phyloP scores from a whole-genome alignment of 2,113 vertebrate species.

The Petaurus breviceps region DNA sequence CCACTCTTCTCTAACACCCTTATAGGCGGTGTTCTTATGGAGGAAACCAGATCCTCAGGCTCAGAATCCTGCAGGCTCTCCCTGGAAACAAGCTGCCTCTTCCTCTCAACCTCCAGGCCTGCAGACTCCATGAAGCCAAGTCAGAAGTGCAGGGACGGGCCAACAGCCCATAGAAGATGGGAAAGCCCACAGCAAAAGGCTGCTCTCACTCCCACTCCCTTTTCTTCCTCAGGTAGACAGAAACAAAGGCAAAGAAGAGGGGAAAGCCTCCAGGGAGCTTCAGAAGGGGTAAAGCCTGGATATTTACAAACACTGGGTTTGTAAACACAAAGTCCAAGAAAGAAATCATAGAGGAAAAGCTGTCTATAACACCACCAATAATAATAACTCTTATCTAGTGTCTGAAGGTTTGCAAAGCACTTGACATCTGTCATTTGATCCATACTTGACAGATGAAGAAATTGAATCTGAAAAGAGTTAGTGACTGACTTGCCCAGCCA shows the following conservation, averaged over 20 bases:
- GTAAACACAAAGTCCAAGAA: no score
- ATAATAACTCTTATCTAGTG: neutral
- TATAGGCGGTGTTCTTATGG: no score
- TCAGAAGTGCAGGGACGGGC: neutral
- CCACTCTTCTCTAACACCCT: neutral
- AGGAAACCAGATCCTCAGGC: neutral
- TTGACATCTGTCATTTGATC: neutral
- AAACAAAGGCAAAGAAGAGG: neutral
- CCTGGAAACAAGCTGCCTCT: neutral
- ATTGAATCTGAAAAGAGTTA: neutral
- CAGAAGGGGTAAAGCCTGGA: neutral
- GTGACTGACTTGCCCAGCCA: slow-evolving; percentile 8
- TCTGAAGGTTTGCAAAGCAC: neutral
- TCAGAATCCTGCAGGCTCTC: neutral
- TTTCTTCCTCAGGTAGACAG: no score
- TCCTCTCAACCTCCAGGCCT: neutral
- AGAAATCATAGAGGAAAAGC: no score
- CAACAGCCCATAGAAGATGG: neutral
- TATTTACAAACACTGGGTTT: neutral
- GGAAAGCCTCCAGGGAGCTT: no score
- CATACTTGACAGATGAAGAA: neutral
- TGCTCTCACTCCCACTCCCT: neutral
- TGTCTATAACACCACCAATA: no score
- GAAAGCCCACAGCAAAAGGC: neutral
- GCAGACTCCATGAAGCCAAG: neutral